Percentiles rank a stretch among this genome's conserved stretches.
These are phyloP conservation scores for Crenichthys baileyi DNA, from an alignment of 2,797 vertebrate genomes.

Conservation along the genomic window DNA sequence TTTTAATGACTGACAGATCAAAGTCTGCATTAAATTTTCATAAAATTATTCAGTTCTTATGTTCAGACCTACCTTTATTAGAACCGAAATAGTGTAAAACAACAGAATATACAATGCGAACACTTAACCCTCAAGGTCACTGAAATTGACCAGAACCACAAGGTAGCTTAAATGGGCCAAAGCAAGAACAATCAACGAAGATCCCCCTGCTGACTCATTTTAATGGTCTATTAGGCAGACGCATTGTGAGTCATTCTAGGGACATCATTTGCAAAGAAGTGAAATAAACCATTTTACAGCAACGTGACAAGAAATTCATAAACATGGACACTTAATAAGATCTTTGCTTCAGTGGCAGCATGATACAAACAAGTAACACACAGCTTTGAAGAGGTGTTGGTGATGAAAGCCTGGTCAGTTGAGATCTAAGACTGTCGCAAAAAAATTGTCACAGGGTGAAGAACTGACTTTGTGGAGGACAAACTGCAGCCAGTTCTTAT, in stretches of 20 bases:
- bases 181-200: constrained; percentile 19
- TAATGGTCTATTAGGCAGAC: constrained; percentile 31
- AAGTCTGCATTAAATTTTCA: not conserved
- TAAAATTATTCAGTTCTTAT: not conserved
- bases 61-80: not conserved
- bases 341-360: not conserved
- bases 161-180: constrained; percentile 12
- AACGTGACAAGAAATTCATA: not conserved
- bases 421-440: constrained; percentile 8
- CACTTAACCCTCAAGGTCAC: constrained; percentile 36
- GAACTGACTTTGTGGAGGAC: constrained; percentile 27
- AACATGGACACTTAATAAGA: not conserved
- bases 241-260: not conserved
- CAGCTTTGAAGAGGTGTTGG: not conserved
- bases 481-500: constrained; percentile 9
- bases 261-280: not conserved
- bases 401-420: constrained; percentile 13
- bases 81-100: not conserved
- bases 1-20: not conserved
- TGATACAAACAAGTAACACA: not conserved
- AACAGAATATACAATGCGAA: constrained; percentile 7
- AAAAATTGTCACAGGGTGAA: not conserved
- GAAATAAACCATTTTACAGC: not conserved
- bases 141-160: constrained; percentile 2
- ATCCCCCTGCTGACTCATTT: constrained; percentile 25